Percentiles rank a stretch among this genome's conserved stretches.
Evolutionary conservation across 2,797 vertebrate genomes (phyloP).

Genomic region (Pipistrellus kuhlii): DNA sequence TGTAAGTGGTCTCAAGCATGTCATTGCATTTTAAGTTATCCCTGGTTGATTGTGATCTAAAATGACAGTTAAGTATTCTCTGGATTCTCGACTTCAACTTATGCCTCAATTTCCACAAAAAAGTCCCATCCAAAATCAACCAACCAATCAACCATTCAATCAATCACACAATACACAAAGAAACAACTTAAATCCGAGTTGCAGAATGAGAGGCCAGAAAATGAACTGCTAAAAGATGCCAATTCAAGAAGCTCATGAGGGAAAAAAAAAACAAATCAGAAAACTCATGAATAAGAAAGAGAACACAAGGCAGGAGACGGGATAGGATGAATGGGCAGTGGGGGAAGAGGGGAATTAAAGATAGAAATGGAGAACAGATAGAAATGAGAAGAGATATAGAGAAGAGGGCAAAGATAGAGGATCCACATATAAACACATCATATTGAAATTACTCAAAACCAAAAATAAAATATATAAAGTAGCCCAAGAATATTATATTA

Average conservation of each 20-base stretch:
- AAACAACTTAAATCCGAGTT: neutral
- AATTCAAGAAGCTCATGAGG: conserved; percentile 4
- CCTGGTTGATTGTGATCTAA: neutral
- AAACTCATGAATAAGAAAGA: conserved; percentile 3
- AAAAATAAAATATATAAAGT: neutral
- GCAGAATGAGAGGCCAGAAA: conserved; percentile 15
- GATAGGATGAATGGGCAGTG: neutral
- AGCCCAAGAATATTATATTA: neutral
- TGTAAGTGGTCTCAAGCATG: neutral
- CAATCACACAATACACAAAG: neutral
- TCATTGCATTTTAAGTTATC: neutral
- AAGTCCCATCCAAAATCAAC: neutral
- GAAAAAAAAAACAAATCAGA: too few relatives aligned
- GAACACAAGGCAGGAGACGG: neutral
- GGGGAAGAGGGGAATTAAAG: neutral
- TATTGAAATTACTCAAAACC: neutral
- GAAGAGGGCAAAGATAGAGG: neutral
- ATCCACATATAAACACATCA: neutral
- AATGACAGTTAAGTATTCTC: conserved; percentile 17
- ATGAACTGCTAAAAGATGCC: neutral
- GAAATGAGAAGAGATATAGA: neutral
- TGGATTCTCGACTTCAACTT: conserved; percentile 47
- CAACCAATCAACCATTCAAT: neutral
- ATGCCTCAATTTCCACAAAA: conserved; percentile 2
- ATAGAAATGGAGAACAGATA: neutral